A percentile compares a stretch with the other conserved stretches of the same genome.
These are phyloP conservation scores for Pterocles burchelli DNA, from an alignment of 2,113 vertebrate species.

Conservation along the genomic window DNA sequence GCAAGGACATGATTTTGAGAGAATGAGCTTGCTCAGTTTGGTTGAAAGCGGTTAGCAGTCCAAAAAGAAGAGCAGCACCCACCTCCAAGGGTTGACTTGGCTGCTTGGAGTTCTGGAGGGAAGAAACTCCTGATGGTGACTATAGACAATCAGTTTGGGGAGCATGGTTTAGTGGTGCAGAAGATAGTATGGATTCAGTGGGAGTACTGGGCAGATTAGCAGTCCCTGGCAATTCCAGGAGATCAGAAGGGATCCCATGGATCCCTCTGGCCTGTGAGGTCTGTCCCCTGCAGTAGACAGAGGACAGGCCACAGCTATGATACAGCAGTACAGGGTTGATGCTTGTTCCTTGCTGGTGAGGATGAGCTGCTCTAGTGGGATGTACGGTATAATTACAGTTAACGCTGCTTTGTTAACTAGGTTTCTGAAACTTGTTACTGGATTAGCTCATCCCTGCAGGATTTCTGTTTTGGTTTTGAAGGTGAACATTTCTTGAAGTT, in stretches of 20 bases:
- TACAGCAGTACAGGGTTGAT: accelerated
- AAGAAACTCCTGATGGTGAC: not conserved
- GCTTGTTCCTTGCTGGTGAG: not conserved
- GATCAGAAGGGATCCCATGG: not conserved
- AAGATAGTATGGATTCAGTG: not conserved
- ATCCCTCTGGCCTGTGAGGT: not conserved
- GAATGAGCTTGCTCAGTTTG: not conserved
- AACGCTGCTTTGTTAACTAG: not conserved
- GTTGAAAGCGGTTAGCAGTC: not conserved
- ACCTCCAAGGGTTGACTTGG: not conserved
- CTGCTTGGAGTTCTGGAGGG: not conserved
- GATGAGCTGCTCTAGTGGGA: not conserved
- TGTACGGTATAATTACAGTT: not conserved
- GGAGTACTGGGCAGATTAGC: not conserved
- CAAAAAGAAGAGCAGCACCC: not conserved
- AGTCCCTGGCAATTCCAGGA: not conserved
- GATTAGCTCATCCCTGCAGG: not conserved
- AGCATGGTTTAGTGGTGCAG: not conserved
- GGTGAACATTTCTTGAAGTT: not conserved
- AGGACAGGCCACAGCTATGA: not conserved
- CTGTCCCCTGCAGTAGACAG: too few relatives aligned
- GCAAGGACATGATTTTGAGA: not conserved
- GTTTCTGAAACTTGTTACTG: not conserved
- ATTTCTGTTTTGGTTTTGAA: not conserved
- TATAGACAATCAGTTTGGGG: not conserved